Conservation (phyloP, 2,113 vertebrate species). For the Python bivittatus region DNA sequence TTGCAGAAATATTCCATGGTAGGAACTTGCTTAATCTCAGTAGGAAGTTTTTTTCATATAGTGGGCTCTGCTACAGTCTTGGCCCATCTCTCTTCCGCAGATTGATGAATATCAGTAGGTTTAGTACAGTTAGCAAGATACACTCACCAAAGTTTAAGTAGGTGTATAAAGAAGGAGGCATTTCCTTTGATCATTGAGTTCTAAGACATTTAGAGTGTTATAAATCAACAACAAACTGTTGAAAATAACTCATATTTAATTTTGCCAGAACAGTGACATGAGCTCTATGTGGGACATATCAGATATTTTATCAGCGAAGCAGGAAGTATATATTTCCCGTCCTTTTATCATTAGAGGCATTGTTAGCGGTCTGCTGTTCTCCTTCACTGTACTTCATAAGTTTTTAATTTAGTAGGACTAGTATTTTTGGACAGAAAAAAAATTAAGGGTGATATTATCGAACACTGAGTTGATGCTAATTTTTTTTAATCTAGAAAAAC, state of each 20-base stretch:
- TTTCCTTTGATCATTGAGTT: not conserved
- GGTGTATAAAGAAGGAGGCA: not conserved
- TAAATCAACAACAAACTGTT: not conserved
- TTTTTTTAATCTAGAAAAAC: constrained; percentile 72
- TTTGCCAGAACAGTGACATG: not conserved
- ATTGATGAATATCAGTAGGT: not conserved
- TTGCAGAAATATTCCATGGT: not conserved
- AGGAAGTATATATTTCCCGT: not conserved
- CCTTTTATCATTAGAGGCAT: not conserved
- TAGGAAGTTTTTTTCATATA: not conserved
- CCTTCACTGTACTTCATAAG: not conserved
- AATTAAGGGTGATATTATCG: not conserved
- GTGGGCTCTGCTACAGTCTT: not conserved
- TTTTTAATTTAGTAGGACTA: not conserved
- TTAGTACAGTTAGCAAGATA: not conserved
- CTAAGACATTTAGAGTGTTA: not conserved
- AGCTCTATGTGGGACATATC: not conserved
- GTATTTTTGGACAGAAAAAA: not conserved
- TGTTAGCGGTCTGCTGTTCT: not conserved
- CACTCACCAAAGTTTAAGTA: not conserved
- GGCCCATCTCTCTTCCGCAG: not conserved
- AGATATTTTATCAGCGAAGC: not conserved
- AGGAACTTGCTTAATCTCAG: not conserved
- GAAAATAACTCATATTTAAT: not conserved
- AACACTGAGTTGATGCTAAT: constrained; percentile 6